These are phyloP conservation scores for Limnodromus scolopaceus DNA, from an alignment of 2,797 vertebrate species.

Conservation along the genomic window DNA sequence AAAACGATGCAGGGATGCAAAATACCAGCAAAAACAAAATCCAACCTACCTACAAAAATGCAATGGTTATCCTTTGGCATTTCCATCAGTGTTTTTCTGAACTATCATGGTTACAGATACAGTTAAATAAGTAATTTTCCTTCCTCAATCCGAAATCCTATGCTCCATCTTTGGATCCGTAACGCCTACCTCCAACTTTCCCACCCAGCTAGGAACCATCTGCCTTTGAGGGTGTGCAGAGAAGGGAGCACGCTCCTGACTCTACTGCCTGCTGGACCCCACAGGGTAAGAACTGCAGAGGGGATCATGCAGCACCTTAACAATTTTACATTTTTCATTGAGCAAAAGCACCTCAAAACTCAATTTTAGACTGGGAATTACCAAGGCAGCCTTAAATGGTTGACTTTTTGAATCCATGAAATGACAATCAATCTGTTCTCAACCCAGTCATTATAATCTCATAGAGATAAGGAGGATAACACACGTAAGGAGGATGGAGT, in stretches of 20 bases:
- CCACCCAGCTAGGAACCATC: background rate
- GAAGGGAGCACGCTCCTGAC: background rate
- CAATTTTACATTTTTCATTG: constrained; percentile 37
- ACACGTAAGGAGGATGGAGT: background rate
- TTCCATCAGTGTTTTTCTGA: background rate
- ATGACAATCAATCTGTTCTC: constrained; percentile 50
- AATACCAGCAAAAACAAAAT: background rate
- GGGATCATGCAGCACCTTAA: background rate
- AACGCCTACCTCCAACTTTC: accelerated
- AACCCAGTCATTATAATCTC: constrained; percentile 49
- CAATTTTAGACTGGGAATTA: constrained; percentile 5
- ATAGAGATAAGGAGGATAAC: background rate
- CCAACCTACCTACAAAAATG: background rate
- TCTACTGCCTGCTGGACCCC: background rate
- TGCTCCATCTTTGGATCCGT: background rate
- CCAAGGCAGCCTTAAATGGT: constrained; percentile 19
- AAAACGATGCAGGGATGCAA: background rate
- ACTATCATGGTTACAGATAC: background rate
- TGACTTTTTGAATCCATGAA: constrained; percentile 46
- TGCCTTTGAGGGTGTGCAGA: background rate
- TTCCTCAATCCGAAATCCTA: background rate
- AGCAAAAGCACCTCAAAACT: constrained; percentile 45
- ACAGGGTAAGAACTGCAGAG: background rate
- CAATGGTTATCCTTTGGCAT: background rate
- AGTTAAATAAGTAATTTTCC: background rate